Evolutionary conservation across 2,888 invertebrate genomes (phyloP).

Genomic region (Notodonta ziczac): DNA sequence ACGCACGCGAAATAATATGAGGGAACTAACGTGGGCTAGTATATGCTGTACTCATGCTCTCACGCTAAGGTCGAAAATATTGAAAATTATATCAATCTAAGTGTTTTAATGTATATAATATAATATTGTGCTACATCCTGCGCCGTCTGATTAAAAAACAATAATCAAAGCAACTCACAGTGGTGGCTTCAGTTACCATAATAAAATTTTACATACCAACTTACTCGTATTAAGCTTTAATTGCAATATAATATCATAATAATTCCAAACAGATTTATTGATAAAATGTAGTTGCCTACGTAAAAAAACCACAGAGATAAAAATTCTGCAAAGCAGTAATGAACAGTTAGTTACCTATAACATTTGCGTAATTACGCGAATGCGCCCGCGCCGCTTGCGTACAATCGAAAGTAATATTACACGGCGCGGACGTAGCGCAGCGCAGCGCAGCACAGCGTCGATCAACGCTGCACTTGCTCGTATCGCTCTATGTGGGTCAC

Average conservation of each 20-base stretch:
- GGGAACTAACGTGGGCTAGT: slow-evolving; percentile 29
- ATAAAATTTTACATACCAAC: no score
- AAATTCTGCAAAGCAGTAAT: neutral
- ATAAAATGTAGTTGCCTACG: no score
- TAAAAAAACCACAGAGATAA: neutral
- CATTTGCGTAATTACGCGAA: slow-evolving; percentile 27
- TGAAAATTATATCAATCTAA: neutral
- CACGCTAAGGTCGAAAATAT: slow-evolving; percentile 6
- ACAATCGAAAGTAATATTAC: slow-evolving; percentile 37
- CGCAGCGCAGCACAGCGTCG: neutral
- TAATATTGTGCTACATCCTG: no score
- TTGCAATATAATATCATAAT: no score
- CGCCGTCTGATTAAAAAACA: no score
- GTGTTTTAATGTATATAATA: no score
- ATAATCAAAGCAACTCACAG: no score
- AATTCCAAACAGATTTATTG: no score
- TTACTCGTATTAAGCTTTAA: no score
- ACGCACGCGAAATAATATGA: slow-evolving; percentile 36
- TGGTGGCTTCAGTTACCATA: no score
- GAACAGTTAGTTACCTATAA: neutral
- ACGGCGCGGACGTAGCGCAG: neutral
- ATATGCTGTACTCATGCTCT: slow-evolving; percentile 8
- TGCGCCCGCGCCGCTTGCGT: slow-evolving; percentile 13
- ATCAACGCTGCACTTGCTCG: slow-evolving; percentile 38
- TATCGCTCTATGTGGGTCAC: slow-evolving; percentile 36